Evolutionary conservation across 2,888 invertebrate genomes (phyloP), one percentile per base, ranked within the genome.

Genomic region (Darwinula stevensoni): DNA sequence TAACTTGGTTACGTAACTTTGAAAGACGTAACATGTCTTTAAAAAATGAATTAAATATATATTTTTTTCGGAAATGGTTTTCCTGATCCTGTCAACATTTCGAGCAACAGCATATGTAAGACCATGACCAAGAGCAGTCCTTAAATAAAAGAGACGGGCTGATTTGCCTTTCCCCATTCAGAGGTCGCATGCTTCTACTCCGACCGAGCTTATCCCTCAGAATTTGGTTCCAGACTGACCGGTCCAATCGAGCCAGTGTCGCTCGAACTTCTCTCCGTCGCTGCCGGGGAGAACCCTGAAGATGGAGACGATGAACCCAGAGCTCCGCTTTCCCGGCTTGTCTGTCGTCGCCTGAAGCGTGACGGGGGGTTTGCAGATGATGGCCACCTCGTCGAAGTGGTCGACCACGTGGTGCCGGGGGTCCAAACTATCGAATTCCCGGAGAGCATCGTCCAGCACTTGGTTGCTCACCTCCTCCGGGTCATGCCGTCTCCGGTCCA

Each of bases 161-260:
- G n/a, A n/a, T n/a, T n/a, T n/a, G n/a, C n/a, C n/a, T n/a, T n/a
- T n/a, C n/a, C n/a, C n/a, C n/a, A n/a, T n/a, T n/a, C n/a, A n/a
- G n/a, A n/a, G n/a, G n/a, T n/a, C n/a, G n/a, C n/a, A n/a, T n/a
- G n/a, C n/a, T n/a, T n/a, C n/a, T n/a, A n/a, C n/a, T n/a, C n/a
- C n/a, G n/a, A n/a, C n/a, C n/a, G n/a, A n/a, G n/a, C n/a, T n/a
- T n/a, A n/a, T n/a, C n/a, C n/a, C n/a, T 22, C 9, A 22, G 22
- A 22, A 22, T 22, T 9, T 9, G 22, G 9, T 22, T 22, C 27
- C 12, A 4, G 18, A 27, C 40, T 37, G 43, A 61, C 61, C 62
- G 16, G 82, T 82, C 84, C 84, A 84, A 48, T 80, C 80, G 13
- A 84, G 59, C 84, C 84, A 84, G 54, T 84, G 82, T 43, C 75